These are phyloP conservation scores for Drosophila melanica DNA, from an alignment of 1,140 invertebrate species.

Conservation along the genomic window DNA sequence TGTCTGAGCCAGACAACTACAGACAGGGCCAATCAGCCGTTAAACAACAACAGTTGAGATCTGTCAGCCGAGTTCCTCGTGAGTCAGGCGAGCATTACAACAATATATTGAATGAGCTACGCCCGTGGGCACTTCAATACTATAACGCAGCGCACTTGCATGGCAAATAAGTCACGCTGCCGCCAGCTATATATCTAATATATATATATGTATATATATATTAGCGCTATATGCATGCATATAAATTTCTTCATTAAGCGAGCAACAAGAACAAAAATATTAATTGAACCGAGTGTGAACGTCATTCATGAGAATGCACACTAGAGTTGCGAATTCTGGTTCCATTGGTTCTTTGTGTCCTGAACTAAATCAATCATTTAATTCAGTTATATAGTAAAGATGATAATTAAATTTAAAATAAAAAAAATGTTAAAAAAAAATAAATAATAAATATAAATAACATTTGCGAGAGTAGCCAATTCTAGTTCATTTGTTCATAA, in stretches of 20 bases:
- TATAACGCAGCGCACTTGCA: slow-evolving; percentile 18
- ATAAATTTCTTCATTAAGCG: slow-evolving; percentile 52
- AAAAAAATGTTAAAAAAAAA: too few species aligned
- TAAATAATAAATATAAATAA: too few species aligned
- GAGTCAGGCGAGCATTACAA: neutral
- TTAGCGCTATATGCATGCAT: slow-evolving; percentile 46
- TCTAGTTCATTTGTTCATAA: too few species aligned
- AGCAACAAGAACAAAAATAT: slow-evolving; percentile 13
- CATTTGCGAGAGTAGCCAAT: too few species aligned
- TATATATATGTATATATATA: neutral
- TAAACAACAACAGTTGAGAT: slow-evolving; percentile 13
- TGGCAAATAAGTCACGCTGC: slow-evolving; percentile 27
- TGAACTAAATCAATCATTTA: too few species aligned
- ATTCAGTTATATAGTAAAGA: too few species aligned
- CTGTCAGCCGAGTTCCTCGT: slow-evolving; percentile 40
- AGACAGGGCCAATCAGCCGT: slow-evolving; percentile 19
- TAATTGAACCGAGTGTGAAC: neutral
- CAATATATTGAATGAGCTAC: neutral
- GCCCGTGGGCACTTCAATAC: slow-evolving; percentile 6
- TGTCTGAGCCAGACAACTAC: slow-evolving; percentile 30
- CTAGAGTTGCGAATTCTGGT: too few species aligned
- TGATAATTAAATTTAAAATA: too few species aligned
- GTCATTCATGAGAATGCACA: neutral
- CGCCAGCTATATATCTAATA: too few species aligned
- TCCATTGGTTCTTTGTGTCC: too few species aligned